These are phyloP conservation scores for Odontomachus brunneus DNA, from an alignment of 1,140 invertebrate species.

Conservation along the genomic window DNA sequence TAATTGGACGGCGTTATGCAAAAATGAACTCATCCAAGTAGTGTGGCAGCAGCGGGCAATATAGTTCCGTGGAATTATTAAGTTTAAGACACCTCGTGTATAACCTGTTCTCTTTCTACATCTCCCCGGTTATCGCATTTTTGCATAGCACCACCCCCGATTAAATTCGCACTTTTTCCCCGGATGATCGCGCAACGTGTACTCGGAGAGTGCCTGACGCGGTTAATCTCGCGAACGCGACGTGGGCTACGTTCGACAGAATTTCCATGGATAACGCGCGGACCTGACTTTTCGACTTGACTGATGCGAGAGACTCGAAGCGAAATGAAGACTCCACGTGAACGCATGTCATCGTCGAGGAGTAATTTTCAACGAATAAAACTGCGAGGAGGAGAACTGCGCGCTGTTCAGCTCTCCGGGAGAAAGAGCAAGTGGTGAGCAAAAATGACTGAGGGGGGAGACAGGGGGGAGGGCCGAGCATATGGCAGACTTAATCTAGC, in stretches of 20 bases:
- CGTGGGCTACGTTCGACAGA: too few relatives aligned
- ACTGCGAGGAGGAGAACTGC: neutral
- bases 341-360: neutral
- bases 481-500: constrained; percentile 37
- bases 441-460: neutral
- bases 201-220: too few relatives aligned
- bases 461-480: neutral
- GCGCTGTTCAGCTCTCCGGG: neutral
- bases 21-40: neutral
- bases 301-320: too few relatives aligned
- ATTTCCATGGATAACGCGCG: too few relatives aligned
- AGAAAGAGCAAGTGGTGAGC: neutral
- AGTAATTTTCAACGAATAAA: constrained; percentile 33
- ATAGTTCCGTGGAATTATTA: neutral
- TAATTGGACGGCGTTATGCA: constrained; percentile 28
- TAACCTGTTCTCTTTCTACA: neutral
- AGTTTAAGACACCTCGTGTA: neutral
- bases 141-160: neutral
- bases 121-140: neutral
- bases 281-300: too few relatives aligned
- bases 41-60: too few relatives aligned
- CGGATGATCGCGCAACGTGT: too few relatives aligned
- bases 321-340: too few relatives aligned
- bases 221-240: too few relatives aligned
- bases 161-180: neutral